These are phyloP conservation scores for Sapayoa aenigma DNA, from an alignment of 2,113 vertebrate species.

Conservation along the genomic window DNA sequence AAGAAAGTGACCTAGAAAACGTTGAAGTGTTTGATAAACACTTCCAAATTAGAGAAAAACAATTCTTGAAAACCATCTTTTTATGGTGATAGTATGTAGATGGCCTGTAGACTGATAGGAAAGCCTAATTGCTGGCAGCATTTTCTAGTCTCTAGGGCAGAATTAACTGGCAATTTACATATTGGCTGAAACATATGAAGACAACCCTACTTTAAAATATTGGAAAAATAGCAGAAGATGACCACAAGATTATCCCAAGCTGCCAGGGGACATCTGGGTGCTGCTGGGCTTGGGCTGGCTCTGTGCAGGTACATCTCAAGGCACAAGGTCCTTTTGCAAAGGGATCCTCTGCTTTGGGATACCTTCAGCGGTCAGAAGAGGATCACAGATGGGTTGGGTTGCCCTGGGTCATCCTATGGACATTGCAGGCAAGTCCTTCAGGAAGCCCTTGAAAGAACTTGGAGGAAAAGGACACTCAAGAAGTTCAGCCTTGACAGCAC, in stretches of 20 bases:
- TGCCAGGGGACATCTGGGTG: not conserved
- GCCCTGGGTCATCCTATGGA: not conserved
- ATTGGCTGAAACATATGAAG: not conserved
- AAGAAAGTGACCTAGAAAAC: not conserved
- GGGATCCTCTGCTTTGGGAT: not conserved
- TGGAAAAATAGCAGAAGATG: not conserved
- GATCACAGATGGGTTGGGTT: not conserved
- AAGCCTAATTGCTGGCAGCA: not conserved
- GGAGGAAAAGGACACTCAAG: not conserved
- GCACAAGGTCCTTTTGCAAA: not conserved
- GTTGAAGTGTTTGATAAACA: not conserved
- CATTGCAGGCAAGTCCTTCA: not conserved
- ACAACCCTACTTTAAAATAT: not conserved
- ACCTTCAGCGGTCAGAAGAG: accelerated
- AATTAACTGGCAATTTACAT: not conserved
- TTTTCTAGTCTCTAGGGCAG: not conserved
- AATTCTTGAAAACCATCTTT: not conserved
- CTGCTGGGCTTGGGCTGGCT: not conserved
- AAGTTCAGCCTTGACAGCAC: not conserved
- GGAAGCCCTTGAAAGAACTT: not conserved
- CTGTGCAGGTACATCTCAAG: not conserved
- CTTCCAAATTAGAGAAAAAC: not conserved
- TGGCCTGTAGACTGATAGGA: not conserved
- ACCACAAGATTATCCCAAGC: not conserved
- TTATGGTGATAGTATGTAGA: not conserved